Conservation (phyloP, 2,888 invertebrate species). For the Drosophila demipolita region DNA sequence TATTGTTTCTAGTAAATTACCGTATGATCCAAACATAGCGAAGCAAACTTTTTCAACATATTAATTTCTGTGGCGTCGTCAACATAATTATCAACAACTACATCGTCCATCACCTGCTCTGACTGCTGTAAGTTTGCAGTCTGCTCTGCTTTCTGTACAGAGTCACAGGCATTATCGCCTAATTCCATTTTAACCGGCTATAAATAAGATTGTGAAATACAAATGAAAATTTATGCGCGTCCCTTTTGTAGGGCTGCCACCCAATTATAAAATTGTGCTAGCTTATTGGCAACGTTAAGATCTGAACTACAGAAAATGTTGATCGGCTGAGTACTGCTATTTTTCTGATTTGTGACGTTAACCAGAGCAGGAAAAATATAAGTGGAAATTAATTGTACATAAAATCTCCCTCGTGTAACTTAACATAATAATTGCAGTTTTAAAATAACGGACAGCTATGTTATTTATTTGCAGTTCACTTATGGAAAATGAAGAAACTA, state of each 20-base stretch:
- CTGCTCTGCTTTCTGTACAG: background rate
- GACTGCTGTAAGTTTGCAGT: background rate
- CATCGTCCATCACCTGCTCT: background rate
- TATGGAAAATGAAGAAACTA: too few relatives aligned
- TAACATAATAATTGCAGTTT: background rate
- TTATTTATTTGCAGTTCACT: constrained; percentile 20
- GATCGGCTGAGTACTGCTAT: background rate
- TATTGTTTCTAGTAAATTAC: constrained; percentile 5
- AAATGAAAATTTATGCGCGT: background rate
- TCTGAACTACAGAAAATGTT: background rate
- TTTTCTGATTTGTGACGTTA: background rate
- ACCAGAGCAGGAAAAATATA: background rate
- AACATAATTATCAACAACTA: background rate
- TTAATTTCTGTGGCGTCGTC: background rate
- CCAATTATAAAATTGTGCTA: background rate
- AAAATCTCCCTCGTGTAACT: background rate
- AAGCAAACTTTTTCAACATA: constrained; percentile 2
- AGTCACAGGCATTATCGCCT: constrained; percentile 11
- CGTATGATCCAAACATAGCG: background rate
- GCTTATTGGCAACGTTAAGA: background rate
- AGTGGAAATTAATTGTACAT: background rate
- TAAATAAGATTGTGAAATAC: background rate
- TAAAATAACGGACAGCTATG: background rate
- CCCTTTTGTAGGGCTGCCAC: background rate
- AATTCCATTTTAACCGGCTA: background rate